Conservation (phyloP, 30 jellyfish, hydroid and myxozoan species). For the Rhopilema esculentum region DNA sequence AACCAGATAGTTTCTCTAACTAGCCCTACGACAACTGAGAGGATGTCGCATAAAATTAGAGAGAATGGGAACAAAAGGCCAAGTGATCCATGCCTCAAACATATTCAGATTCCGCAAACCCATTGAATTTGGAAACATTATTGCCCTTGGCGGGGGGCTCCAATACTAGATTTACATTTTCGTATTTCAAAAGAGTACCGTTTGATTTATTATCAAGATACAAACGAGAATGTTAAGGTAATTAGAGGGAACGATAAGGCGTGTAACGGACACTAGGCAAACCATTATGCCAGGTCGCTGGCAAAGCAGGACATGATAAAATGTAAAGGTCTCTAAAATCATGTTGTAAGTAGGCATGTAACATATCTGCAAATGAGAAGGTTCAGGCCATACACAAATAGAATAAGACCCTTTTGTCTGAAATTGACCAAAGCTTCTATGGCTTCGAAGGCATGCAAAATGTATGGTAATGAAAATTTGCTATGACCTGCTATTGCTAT, state of each 20-base stretch:
- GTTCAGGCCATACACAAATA: too few species aligned
- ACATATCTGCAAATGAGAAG: too few species aligned
- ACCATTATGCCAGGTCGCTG: not conserved
- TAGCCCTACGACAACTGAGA: not conserved
- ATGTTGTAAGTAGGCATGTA: too few species aligned
- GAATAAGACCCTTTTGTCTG: too few species aligned
- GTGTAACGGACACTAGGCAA: not conserved
- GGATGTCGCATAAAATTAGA: slow-evolving; percentile 5
- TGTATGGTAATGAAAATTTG: too few species aligned
- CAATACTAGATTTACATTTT: slow-evolving; percentile 20
- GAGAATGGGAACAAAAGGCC: slow-evolving; percentile 47
- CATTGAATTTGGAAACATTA: slow-evolving; percentile 33
- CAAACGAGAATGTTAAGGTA: slow-evolving; percentile 1
- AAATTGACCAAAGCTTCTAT: too few species aligned
- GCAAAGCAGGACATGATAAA: not conserved
- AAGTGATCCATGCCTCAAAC: slow-evolving; percentile 79
- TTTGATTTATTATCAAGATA: not conserved
- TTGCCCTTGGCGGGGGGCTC: slow-evolving; percentile 65
- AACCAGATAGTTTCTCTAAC: not conserved
- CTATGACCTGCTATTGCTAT: too few species aligned
- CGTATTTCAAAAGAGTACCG: slow-evolving; percentile 9
- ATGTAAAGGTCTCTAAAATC: too few species aligned
- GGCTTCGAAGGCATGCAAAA: too few species aligned
- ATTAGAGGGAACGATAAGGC: not conserved
- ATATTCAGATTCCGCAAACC: slow-evolving; percentile 57